phyloP scores from a whole-genome alignment of 2,888 invertebrate species.

The Calameuta filiformis region DNA sequence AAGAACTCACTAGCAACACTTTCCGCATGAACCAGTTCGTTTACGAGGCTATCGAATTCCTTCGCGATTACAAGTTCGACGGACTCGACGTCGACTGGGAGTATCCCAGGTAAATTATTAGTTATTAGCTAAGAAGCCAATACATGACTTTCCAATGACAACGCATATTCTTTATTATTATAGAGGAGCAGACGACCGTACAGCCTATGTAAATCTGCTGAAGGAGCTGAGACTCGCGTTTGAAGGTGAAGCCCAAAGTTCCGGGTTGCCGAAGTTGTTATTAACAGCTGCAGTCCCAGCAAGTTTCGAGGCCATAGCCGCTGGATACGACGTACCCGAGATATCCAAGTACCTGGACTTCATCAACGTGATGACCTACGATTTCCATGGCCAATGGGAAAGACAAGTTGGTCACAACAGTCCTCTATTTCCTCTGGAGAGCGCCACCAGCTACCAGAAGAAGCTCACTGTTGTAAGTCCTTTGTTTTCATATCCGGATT shows the following conservation, averaged over 20 bases:
- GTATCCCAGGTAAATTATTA: constrained; percentile 76
- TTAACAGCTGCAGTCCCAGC: constrained; percentile 93
- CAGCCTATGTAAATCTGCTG: constrained; percentile 84
- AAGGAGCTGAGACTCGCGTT: constrained; percentile 91
- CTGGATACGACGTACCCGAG: constrained; percentile 93
- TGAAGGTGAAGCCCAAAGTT: constrained; percentile 91
- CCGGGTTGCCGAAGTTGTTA: constrained; percentile 81
- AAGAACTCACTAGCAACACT: constrained; percentile 89
- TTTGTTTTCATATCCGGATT: background rate
- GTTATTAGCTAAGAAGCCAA: constrained; percentile 1
- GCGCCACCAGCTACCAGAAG: constrained; percentile 91
- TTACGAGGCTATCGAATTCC: constrained; percentile 93
- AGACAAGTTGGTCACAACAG: constrained; percentile 93
- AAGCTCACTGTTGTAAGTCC: constrained; percentile 87
- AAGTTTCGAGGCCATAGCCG: constrained; percentile 92
- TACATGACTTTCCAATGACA: background rate
- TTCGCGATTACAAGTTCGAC: constrained; percentile 90
- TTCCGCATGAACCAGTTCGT: constrained; percentile 96
- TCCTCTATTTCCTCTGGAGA: constrained; percentile 88
- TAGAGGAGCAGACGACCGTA: constrained; percentile 87
- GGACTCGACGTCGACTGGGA: constrained; percentile 96
- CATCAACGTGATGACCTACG: constrained; percentile 95
- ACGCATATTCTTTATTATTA: constrained; percentile 5
- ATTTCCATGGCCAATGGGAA: constrained; percentile 96
- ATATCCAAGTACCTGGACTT: constrained; percentile 94